Evolutionary conservation across 2,888 invertebrate species (phyloP), one percentile per base, ranked within the genome.

Genomic region (Bursaphelenchus okinawaensis): DNA sequence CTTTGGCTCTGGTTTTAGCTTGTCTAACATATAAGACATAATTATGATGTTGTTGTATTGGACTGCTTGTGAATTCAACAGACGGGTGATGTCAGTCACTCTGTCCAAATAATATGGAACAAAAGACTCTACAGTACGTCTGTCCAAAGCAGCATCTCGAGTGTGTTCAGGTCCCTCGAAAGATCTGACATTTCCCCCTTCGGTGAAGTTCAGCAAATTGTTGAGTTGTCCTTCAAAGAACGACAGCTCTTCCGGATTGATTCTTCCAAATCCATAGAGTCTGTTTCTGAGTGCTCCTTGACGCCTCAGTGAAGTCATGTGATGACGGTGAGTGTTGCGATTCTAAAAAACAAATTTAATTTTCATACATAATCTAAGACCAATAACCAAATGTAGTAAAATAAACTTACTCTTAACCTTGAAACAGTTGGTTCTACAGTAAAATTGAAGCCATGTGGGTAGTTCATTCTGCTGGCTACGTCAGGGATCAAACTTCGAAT

Each of bases 41-140:
- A 72, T 57, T 27, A 75, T 55, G 20, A 69, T 54, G 20, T 55
- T 59, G 4, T 74, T 55, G 57, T 67, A 77, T 16, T 73, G 66
- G 8, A 63, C 51, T 4, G 77, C 76, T 8, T 68, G 50, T 3
- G 73, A 62, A 6, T 77, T 74, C 69, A 74, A 58, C 3, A 73
- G 55, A 0, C 65, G 62, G 0, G 58, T 52, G 28, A 59, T 66
- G n/a, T 70, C 70, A 3, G 65, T 63, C 8, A 76, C 63, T 19
- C 75, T 65, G n/a, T 76, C 76, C 16, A 73, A n/a, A 27, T 68
- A 68, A 54, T 60, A 66, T 19, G 66, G 66, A 19, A 66, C 55
- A 26, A 62, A 69, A 7, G 61, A 23, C 16, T 66, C 66, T 12
- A 40, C 66, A 22, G 50, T 61, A n/a, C 68, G 29, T n/a, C 67